Evolutionary conservation across 37 sponge, comb jelly and placozoan genomes (phyloP), one percentile per base, ranked within the genome.

Genomic region (Axinella damicornis): DNA sequence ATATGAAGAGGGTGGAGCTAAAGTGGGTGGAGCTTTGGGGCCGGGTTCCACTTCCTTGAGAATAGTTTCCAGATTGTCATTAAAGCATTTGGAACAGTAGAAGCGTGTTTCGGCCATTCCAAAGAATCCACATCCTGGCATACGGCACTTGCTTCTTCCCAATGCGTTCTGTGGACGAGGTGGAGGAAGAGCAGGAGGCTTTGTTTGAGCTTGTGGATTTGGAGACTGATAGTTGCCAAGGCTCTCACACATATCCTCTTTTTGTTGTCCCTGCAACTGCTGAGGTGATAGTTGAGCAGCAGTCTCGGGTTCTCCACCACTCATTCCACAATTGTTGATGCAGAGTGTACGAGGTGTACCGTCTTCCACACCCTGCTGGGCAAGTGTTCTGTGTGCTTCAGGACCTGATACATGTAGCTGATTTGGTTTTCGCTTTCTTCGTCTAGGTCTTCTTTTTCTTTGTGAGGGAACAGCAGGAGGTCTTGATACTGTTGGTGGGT

Each of bases 51-150:
- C 73, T 41, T 82, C 83, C 20, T 72, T 59, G 31, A 82, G 40
- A 20, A 82, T 82, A 5, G 33, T 20, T 57, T 82, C 64, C 63
- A 71, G 57, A 46, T 82, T 38, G 11, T 12, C 41, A 25, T 85
- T 56, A n/a, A 77, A 92, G 65, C 92, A 92, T 37, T 72, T 76
- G 12, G 84, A 87, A 59, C 92, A 92, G 73, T 92, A 87, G 54
- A 69, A 87, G 1, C 53, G 57, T 18, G 56, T 72, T 46, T 78
- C 80, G 16, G 41, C 39, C 0, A 73, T 75, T 16, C 92, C 92
- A 87, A 78, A 92, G 57, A 83, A 73, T 4, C 73, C 84, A 62
- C 92, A 92, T 31, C 74, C 75, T n/a, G 74, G 54, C 16, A 65
- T 79, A 0, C 78, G 69, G 58, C 89, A 88, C 61, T 63, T 19